Conservation (phyloP, 35 echinoderm and acorn worm genomes). For the Stichopus chloronotus region DNA sequence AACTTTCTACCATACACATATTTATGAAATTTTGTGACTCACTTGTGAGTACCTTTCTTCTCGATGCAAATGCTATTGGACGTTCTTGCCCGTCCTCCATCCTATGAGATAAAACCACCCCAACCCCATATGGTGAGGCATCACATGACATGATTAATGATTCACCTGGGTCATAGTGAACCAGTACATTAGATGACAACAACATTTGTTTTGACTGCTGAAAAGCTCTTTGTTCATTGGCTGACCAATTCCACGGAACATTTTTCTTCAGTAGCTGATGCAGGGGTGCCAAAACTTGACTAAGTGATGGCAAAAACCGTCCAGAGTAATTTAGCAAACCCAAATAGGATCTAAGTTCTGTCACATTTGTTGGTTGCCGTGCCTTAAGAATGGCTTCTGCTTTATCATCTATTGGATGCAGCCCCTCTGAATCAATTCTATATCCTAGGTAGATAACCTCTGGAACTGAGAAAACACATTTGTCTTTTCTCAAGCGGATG, state of each 20-base stretch:
- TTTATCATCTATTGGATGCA: constrained; percentile 60
- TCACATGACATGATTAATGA: neutral
- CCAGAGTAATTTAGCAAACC: constrained; percentile 68
- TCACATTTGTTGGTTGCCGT: constrained; percentile 53
- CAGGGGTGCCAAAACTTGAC: neutral
- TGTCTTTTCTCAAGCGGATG: constrained; percentile 36
- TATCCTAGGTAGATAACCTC: constrained; percentile 60
- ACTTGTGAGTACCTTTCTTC: neutral
- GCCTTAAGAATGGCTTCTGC: constrained; percentile 56
- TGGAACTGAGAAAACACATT: constrained; percentile 40
- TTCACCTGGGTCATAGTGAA: neutral
- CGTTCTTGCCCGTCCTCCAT: neutral
- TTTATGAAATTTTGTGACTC: constrained; percentile 62
- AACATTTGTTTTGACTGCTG: neutral
- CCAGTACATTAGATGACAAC: neutral
- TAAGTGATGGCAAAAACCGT: constrained; percentile 43
- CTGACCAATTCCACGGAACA: neutral
- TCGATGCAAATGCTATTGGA: neutral
- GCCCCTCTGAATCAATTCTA: constrained; percentile 56
- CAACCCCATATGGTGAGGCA: neutral
- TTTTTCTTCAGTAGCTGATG: neutral
- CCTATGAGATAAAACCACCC: neutral
- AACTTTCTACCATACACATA: constrained; percentile 67
- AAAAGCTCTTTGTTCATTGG: neutral
- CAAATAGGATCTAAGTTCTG: constrained; percentile 60